Evolutionary conservation across 2,113 vertebrate species (phyloP).

Genomic region (Pithys albifrons): DNA sequence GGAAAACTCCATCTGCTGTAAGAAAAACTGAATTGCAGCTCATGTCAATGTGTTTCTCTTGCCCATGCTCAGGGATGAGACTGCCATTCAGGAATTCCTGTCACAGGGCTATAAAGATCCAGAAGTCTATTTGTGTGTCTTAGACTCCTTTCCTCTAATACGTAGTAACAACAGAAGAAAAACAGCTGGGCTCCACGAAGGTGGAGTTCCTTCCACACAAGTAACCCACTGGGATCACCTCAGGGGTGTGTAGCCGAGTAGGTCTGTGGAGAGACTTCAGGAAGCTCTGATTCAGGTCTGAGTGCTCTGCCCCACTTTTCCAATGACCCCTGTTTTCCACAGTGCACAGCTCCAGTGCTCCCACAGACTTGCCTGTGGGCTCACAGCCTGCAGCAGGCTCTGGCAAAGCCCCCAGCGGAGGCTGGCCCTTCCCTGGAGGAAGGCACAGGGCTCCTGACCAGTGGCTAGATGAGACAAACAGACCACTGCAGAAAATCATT

Average conservation of each 20-base stretch:
- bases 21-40: background rate
- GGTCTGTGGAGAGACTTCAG: background rate
- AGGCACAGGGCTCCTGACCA: fast-evolving
- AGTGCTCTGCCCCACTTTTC: background rate
- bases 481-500: background rate
- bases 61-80: background rate
- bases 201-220: background rate
- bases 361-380: background rate
- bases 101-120: background rate
- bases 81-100: background rate
- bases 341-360: background rate
- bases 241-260: background rate
- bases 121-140: background rate
- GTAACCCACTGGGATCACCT: fast-evolving
- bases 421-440: background rate
- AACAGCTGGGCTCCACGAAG: background rate
- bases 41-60: background rate
- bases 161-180: background rate
- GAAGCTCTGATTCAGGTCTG: background rate
- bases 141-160: background rate
- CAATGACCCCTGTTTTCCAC: fast-evolving
- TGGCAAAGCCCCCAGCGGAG: background rate
- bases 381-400: background rate
- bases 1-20: constrained; percentile 43
- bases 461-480: background rate